Conservation (phyloP, 2,113 vertebrate species). For the Dasyurus viverrinus region DNA sequence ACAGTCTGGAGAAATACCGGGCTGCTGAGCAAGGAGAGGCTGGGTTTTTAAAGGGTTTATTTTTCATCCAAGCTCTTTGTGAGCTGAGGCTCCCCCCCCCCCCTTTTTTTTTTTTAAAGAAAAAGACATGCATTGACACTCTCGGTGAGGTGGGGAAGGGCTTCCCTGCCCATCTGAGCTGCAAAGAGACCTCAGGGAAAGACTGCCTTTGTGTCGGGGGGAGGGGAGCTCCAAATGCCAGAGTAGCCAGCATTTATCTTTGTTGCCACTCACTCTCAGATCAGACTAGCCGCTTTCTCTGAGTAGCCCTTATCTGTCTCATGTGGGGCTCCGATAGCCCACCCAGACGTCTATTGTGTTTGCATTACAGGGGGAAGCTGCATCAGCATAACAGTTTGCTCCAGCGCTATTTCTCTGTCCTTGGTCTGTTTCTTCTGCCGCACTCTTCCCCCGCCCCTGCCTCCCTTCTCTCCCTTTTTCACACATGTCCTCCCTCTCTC, state of each 20-base stretch:
- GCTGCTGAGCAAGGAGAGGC: constrained; percentile 85
- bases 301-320: constrained; percentile 74
- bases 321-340: constrained; percentile 50
- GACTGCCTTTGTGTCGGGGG: constrained; percentile 44
- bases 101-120: constrained; percentile 70
- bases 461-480: background rate
- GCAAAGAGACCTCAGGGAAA: constrained; percentile 60
- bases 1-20: constrained; percentile 87
- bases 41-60: constrained; percentile 86
- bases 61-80: constrained; percentile 85
- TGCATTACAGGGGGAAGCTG: constrained; percentile 46
- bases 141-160: constrained; percentile 80
- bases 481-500: background rate
- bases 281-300: constrained; percentile 62
- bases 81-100: constrained; percentile 77
- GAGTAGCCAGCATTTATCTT: constrained; percentile 70
- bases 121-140: constrained; percentile 77
- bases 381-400: constrained; percentile 41
- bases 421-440: constrained; percentile 46
- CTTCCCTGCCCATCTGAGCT: constrained; percentile 73
- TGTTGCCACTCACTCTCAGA: constrained; percentile 73
- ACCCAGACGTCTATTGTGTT: constrained; percentile 77
- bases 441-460: background rate
- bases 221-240: constrained; percentile 60
- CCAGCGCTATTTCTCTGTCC: constrained; percentile 57